Conservation (phyloP, 2,888 invertebrate genomes). For the Platycheirus albimanus region DNA sequence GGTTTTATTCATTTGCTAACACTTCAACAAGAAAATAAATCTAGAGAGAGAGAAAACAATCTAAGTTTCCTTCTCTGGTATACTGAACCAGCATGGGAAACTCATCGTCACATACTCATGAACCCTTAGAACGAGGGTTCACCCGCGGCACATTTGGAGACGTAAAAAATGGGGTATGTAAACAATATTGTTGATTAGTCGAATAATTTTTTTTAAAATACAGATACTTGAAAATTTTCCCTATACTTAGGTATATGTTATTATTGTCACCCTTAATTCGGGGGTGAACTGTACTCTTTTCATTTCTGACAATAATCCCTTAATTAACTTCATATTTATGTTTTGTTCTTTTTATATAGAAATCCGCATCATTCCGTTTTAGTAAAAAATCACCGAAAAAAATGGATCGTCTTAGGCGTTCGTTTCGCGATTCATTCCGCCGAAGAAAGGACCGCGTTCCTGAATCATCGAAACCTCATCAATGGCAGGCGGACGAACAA, state of each 20-base stretch:
- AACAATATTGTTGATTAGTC: neutral
- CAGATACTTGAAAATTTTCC: conserved; percentile 79
- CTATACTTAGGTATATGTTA: conserved; percentile 56
- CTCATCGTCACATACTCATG: conserved; percentile 91
- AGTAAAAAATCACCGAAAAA: conserved; percentile 88
- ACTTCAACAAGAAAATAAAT: neutral
- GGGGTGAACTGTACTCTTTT: conserved; percentile 27
- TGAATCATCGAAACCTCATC: conserved; percentile 97
- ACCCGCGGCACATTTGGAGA: conserved; percentile 83
- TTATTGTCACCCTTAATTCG: conserved; percentile 32
- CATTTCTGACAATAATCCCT: conserved; percentile 23
- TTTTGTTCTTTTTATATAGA: conserved; percentile 81
- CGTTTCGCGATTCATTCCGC: conserved; percentile 96
- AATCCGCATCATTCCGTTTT: conserved; percentile 84
- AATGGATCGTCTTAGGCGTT: conserved; percentile 94
- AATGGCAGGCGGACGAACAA: conserved; percentile 99
- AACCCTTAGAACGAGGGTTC: conserved; percentile 89
- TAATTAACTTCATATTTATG: conserved; percentile 47
- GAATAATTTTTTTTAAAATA: neutral
- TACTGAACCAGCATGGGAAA: conserved; percentile 86
- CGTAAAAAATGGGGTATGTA: conserved; percentile 83
- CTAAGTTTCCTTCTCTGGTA: conserved; percentile 2
- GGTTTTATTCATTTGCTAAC: conserved; percentile 53
- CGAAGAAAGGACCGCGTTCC: conserved; percentile 94
- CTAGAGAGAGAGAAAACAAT: conserved; percentile 12